Conservation (phyloP, 2,888 invertebrate genomes). For the Seira ritae region DNA sequence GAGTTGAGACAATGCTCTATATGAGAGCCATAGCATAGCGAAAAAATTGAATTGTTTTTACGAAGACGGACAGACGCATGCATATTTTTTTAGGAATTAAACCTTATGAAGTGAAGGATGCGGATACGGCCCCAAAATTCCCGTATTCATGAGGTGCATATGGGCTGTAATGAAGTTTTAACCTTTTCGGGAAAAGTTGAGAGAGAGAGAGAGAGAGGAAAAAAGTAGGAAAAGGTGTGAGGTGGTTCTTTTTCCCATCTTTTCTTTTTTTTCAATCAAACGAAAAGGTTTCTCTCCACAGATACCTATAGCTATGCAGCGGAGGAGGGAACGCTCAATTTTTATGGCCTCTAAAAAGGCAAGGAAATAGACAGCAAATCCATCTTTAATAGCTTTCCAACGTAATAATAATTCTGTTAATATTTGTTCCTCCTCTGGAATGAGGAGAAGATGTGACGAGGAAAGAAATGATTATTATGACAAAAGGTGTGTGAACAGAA, state of each 20-base stretch:
- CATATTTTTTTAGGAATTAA: not conserved
- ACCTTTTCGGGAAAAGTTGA: slow-evolving; percentile 55
- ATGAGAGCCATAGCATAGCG: slow-evolving; percentile 10
- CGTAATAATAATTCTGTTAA: slow-evolving; percentile 40
- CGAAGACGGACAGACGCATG: no score
- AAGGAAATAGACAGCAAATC: slow-evolving; percentile 53
- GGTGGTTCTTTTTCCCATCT: slow-evolving; percentile 38
- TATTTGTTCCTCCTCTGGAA: slow-evolving; percentile 43
- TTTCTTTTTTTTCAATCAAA: not conserved
- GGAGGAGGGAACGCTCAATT: slow-evolving; percentile 22
- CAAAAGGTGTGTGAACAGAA: no score
- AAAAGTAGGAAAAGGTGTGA: slow-evolving; percentile 67
- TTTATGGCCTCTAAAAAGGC: slow-evolving; percentile 63
- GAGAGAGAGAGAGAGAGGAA: no score
- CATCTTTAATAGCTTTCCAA: slow-evolving; percentile 59
- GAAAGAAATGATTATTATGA: not conserved
- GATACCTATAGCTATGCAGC: no score
- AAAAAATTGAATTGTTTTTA: slow-evolving; percentile 4
- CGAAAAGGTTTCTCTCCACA: slow-evolving; percentile 1
- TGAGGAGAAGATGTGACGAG: slow-evolving; percentile 16
- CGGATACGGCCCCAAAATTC: not conserved
- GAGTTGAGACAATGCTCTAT: not conserved
- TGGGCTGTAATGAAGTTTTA: slow-evolving; percentile 26
- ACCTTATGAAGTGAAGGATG: not conserved
- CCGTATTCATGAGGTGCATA: not conserved